Evolutionary conservation across 2,113 vertebrate species (phyloP), one percentile per base, ranked within the genome.

Genomic region (Lampris incognitus): DNA sequence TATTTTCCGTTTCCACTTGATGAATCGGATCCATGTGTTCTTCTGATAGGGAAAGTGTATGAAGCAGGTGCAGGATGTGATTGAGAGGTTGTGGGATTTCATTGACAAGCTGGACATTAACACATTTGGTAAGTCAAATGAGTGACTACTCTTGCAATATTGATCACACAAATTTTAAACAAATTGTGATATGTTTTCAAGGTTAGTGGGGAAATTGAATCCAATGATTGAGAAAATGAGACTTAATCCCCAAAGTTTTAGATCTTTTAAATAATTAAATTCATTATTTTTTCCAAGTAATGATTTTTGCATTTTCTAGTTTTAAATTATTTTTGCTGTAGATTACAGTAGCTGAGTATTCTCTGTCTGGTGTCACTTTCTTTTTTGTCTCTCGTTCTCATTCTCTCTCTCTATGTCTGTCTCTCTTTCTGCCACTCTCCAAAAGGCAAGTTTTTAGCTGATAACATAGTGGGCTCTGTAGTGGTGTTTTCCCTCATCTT

Each of bases 401-500:
- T 0, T 60, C 41, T 51, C 3, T 49, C 1, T 61, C 4, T 46
- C 59, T 46, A 36, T 57, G 2, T 74, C 63, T 65, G 1, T 61
- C 37, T 78, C 2, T 44, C 5, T 54, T 9, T 36, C 0, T 71
- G 2, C 69, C 75, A 66, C 83, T 89, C 76, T 7, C 51, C 72
- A 68, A 62, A 92, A 99, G 98, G 98, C 39, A 99, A 98, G 89
- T 99, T 99, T 85, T 88, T 99, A 54, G 97, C 97, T 0, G 98
- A 99, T 82, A 99, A 99, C 86, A 99, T 99, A 3, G 98, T 99
- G 39, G 98, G 97, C 13, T 99, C 98, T 0, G 98, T 99, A n/a
- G 93, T 99, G 52, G 97, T 99, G 59, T 99, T 99, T 93, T 99
- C 98, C 48, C 89, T 99, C 24, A 42, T 98, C 40, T 97, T 99